Conservation (phyloP, 92 coral and sea anemone genomes). For the Zoanthus sociatus region DNA sequence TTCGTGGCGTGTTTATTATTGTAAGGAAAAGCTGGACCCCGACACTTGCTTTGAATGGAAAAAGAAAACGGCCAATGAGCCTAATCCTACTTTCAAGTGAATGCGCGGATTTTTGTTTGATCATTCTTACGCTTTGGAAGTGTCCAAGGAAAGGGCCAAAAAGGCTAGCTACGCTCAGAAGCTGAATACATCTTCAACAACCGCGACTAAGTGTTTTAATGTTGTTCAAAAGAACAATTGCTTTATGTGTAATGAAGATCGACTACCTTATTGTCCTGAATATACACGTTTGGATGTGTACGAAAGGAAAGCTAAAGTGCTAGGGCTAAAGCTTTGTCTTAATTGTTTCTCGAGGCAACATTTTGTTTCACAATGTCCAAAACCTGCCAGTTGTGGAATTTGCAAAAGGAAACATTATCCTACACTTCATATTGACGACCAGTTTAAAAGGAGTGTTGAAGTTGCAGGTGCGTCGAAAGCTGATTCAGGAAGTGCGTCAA, state of each 20-base stretch:
- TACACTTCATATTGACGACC: neutral
- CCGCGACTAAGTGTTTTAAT: neutral
- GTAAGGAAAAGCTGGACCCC: neutral
- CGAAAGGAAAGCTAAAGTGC: neutral
- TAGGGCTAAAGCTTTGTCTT: neutral
- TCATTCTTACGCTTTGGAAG: neutral
- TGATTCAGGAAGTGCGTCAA: too few relatives aligned
- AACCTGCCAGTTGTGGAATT: neutral
- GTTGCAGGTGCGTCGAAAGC: neutral
- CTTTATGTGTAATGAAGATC: slow-evolving; percentile 3
- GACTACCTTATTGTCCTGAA: slow-evolving; percentile 6
- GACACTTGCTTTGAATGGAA: too few relatives aligned
- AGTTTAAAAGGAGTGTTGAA: neutral
- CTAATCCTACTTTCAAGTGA: too few relatives aligned
- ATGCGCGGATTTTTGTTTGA: too few relatives aligned
- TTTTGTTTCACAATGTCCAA: neutral
- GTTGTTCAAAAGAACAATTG: slow-evolving; percentile 3
- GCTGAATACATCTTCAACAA: slow-evolving; percentile 7
- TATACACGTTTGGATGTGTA: slow-evolving; percentile 8
- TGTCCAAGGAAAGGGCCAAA: neutral
- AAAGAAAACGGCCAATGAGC: too few relatives aligned
- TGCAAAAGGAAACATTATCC: slow-evolving; percentile 7
- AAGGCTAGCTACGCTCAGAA: slow-evolving; percentile 4
- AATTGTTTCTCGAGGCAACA: neutral
- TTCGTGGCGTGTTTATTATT: slow-evolving; percentile 29